phyloP scores from a whole-genome alignment of 2,797 vertebrate genomes.

The Peromyscus attwateri region DNA sequence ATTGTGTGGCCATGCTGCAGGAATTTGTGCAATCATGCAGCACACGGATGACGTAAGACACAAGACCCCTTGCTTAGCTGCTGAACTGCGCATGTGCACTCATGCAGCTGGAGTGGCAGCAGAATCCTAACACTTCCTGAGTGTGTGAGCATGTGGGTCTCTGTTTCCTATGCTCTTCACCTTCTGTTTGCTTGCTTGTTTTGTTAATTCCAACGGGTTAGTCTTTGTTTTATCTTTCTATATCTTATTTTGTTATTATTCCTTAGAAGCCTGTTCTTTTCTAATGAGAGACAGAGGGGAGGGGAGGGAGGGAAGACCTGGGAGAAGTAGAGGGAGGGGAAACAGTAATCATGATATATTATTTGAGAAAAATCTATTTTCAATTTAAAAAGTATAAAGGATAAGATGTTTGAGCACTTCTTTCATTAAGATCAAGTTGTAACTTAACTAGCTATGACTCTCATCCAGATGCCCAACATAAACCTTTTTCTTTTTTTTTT shows the following conservation, averaged over 20 bases:
- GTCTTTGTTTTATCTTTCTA: background rate
- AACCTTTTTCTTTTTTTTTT: no score
- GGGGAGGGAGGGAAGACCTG: background rate
- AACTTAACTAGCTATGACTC: background rate
- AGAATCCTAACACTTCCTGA: background rate
- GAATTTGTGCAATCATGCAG: no score
- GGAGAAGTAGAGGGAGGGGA: background rate
- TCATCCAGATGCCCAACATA: background rate
- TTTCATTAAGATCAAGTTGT: background rate
- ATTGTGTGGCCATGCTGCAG: no score
- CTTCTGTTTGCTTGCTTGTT: no score
- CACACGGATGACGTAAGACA: no score
- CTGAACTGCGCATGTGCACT: no score
- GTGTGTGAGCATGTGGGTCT: background rate
- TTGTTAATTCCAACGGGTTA: background rate
- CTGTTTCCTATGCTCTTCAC: background rate
- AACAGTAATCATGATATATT: background rate
- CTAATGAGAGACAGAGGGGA: no score
- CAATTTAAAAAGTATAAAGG: background rate
- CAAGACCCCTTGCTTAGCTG: no score
- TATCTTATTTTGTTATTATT: background rate
- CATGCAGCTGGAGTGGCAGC: no score
- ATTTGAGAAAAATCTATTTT: background rate
- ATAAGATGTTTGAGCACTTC: background rate
- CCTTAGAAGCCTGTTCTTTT: background rate